Base-by-base conservation (phyloP, 92 coral and sea anemone species). In the Parazoanthus atlanticus region DNA sequence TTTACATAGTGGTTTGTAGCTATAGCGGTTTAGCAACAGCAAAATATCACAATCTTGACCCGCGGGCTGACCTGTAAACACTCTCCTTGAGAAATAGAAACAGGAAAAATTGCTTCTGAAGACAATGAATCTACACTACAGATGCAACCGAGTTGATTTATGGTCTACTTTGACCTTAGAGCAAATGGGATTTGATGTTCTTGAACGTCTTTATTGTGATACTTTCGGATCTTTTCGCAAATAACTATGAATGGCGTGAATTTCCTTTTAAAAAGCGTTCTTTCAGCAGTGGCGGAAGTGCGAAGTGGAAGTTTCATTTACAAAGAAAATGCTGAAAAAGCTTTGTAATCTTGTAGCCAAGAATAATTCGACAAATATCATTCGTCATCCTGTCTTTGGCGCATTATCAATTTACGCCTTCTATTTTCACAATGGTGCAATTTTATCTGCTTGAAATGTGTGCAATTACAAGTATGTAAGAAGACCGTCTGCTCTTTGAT, bases 381-480 rank as follows among this genome's bases (percentile, higher is more conserved):
- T 94, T 91, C 94, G 84, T 89, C 96, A 83, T 89, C 89, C 87
- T 70, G 86, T 91, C 88, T 69, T 70, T 85, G 78, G 41, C 78
- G 91, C 89, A 95, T 93, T 95, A 90, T 95, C 95, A 90, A 84
- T 88, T 92, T 89, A 86, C 84, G 88, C 81, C 90, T 84, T 86
- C 88, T 85, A 86, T 86, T 87, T 82, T 67, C 86, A 91, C 92
- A 93, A 93, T 93, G 90, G 86, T 89, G 98, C 91, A 93, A 93
- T 88, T 93, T 91, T 91, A 93, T 93, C 95, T 92, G 86, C 84
- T 33, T 38, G 88, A 85, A 89, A 94, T 92, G 91, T 76, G 19
- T 34, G 96, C 92, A 82, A 95, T 95, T 90, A 38, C 8, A 47
- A 79, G 94, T 83, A 95, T 95, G 96, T 86, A 23, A 66, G 5